These are phyloP conservation scores for Cloeon dipterum DNA, from an alignment of 2,888 invertebrate genomes.

Conservation along the genomic window DNA sequence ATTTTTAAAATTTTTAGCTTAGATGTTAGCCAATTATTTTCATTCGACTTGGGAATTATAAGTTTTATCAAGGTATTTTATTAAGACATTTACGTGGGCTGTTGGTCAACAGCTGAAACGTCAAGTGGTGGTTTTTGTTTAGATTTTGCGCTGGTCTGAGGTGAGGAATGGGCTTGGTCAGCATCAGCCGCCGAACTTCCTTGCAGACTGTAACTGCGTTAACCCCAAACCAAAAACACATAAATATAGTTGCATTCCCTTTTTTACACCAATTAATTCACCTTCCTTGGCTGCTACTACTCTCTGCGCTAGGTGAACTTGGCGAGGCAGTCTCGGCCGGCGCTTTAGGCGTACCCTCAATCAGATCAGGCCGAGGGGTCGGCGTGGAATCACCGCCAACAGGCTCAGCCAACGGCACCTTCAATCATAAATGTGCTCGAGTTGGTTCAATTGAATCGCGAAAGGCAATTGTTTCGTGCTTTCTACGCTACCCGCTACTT, in stretches of 20 bases:
- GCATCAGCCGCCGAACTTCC: conserved; percentile 8
- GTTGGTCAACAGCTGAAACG: too few species aligned
- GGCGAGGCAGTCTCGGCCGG: background rate
- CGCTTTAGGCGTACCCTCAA: background rate
- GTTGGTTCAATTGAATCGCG: too few species aligned
- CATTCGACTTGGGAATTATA: too few species aligned
- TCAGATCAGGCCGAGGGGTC: background rate
- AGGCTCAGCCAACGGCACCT: background rate
- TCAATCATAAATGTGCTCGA: background rate
- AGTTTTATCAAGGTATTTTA: too few species aligned
- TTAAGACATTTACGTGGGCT: too few species aligned
- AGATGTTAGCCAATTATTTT: too few species aligned
- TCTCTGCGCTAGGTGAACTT: conserved; percentile 12
- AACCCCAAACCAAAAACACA: background rate
- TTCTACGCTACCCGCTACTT: too few species aligned
- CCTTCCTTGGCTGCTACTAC: conserved; percentile 15
- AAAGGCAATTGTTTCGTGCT: too few species aligned
- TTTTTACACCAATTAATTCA: too few species aligned
- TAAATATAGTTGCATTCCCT: too few species aligned
- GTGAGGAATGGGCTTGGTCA: conserved; percentile 1
- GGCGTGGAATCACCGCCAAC: background rate
- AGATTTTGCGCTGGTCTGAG: background rate
- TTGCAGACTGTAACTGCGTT: conserved; percentile 13
- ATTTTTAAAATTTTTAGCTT: too few species aligned
- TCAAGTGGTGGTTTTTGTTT: too few species aligned